Evolutionary conservation across 2,888 invertebrate species (phyloP), one percentile per base, ranked within the genome.

Genomic region (Laothoe populi): DNA sequence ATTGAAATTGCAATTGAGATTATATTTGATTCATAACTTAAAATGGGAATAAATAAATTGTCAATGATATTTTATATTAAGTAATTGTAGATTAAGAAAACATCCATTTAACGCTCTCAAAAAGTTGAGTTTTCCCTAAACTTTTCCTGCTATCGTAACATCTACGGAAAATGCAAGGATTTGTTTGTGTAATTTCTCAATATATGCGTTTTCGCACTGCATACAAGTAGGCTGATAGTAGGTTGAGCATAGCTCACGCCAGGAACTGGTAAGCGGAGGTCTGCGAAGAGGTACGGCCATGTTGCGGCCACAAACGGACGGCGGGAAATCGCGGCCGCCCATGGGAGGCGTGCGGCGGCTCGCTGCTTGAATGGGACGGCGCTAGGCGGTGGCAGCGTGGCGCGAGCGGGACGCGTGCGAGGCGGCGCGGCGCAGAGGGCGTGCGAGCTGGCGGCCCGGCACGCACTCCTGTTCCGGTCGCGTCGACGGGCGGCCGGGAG

Each of bases 351-450:
- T 86, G 83, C 86, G 87, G 82, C 88, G 83, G 82, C 82, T 74
- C 74, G 78, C 73, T 72, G 84, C 64, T 76, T 62, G 84, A 91
- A 78, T 69, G 79, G 86, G 88, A 90, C 74, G 77, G 81, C 67
- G 73, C 69, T 72, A 86, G 72, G 75, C 65, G 66, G 64, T 44
- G 57, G 63, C 13, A 66, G 62, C 66, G 74, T 66, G 64, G 88
- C 67, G 77, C 67, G 85, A 90, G 82, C 66, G 87, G 84, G 90
- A 89, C 73, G 75, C 74, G 69, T 68, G 85, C 85, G 93, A 93
- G 94, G 94, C 94, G 94, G 93, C 93, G 94, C 92, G 92, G 87
- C 88, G 90, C 90, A 84, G 92, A 93, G 92, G 92, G 93, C 93
- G 93, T 91, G 78, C 83, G 90, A 90, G 84, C 90, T 83, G 82